A percentile compares a stretch with the other conserved stretches of the same genome.
These are phyloP conservation scores for Euura saliciscinereae DNA, from an alignment of 1,140 invertebrate species.

Conservation along the genomic window DNA sequence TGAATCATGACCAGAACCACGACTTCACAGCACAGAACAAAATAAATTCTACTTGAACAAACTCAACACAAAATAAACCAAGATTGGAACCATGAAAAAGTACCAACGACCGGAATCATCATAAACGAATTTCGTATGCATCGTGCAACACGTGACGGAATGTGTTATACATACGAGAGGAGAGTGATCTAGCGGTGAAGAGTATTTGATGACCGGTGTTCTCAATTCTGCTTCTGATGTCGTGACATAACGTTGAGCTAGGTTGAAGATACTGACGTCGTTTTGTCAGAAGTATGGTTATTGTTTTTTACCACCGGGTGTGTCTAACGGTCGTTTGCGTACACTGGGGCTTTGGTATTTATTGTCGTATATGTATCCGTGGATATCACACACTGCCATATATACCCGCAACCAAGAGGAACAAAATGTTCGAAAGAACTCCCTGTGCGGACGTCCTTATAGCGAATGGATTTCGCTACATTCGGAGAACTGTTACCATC, in stretches of 20 bases:
- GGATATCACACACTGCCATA: not conserved
- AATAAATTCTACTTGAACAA: too few relatives aligned
- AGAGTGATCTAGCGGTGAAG: not conserved
- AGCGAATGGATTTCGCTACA: not conserved
- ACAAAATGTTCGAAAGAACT: not conserved
- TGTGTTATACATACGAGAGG: too few relatives aligned
- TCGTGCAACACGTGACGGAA: too few relatives aligned
- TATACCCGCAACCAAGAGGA: not conserved
- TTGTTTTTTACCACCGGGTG: not conserved
- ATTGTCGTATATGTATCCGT: not conserved
- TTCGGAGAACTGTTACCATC: not conserved
- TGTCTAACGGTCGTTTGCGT: conserved; percentile 2
- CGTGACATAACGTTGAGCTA: not conserved
- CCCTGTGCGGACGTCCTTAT: not conserved
- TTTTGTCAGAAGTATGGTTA: conserved; percentile 3
- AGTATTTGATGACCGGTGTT: not conserved
- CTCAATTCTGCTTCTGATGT: not conserved
- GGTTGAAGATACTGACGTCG: not conserved
- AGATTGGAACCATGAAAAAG: too few relatives aligned
- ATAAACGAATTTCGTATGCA: too few relatives aligned
- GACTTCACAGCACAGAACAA: too few relatives aligned
- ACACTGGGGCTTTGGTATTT: not conserved
- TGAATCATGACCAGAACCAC: too few relatives aligned
- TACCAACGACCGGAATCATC: too few relatives aligned
- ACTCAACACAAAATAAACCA: too few relatives aligned